These are phyloP conservation scores for Stomatorhinus walkeri DNA, from an alignment of 2,797 vertebrate species.

Conservation along the genomic window DNA sequence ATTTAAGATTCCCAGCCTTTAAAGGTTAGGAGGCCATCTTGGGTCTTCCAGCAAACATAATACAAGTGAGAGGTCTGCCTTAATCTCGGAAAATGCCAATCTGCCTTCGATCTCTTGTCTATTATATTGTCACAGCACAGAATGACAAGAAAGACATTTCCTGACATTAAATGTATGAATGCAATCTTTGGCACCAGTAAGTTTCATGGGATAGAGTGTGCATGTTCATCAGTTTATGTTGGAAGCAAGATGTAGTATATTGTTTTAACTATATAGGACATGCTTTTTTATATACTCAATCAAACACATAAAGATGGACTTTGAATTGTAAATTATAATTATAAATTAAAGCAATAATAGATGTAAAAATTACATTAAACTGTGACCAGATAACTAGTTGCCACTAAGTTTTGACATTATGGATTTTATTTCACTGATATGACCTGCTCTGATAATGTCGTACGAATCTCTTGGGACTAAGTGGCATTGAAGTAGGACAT, in stretches of 20 bases:
- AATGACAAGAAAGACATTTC: background rate
- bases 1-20: background rate
- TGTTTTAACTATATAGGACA: background rate
- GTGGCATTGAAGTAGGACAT: constrained; percentile 52
- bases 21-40: background rate
- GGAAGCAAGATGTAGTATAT: background rate
- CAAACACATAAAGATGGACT: background rate
- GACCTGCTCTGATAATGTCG: background rate
- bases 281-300: background rate
- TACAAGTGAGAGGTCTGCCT: background rate
- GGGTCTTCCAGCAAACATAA: background rate
- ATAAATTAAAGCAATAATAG: background rate
- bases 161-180: background rate
- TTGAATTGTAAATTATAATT: background rate
- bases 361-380: background rate
- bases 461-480: constrained; percentile 38
- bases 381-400: background rate
- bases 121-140: background rate
- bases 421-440: background rate
- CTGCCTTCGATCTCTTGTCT: background rate
- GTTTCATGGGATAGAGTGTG: background rate
- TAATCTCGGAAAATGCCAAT: background rate
- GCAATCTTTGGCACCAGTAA: background rate
- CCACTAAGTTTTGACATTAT: background rate
- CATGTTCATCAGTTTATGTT: background rate